Evolutionary conservation across 2,888 invertebrate species (phyloP).

Genomic region (Rhorus exstirpatorius): DNA sequence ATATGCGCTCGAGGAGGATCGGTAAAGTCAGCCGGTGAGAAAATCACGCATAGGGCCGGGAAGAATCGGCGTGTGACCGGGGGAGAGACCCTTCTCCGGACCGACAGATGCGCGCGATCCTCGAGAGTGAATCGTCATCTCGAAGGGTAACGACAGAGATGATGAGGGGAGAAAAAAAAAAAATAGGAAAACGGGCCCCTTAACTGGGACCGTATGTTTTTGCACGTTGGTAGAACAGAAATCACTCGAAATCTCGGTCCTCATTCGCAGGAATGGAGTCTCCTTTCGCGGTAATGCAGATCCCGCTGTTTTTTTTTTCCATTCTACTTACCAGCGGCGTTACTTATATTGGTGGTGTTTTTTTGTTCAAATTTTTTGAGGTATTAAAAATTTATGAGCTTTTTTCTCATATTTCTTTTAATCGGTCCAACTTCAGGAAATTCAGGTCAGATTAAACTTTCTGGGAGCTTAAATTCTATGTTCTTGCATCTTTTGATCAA

Average conservation of each 20-base stretch:
- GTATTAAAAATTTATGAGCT: not conserved
- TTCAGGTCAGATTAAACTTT: not conserved
- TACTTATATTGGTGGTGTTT: not conserved
- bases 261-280: conserved; percentile 2
- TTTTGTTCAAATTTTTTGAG: not conserved
- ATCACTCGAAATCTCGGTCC: conserved; percentile 14
- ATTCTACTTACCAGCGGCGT: not conserved
- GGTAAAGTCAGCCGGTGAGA: conserved; percentile 56
- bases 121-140: conserved; percentile 39
- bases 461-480: no score
- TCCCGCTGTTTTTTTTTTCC: conserved; percentile 17
- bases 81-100: conserved; percentile 57
- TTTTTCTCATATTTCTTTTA: no score
- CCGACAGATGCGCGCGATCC: conserved; percentile 61
- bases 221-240: conserved; percentile 58
- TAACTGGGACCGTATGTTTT: conserved; percentile 28
- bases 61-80: conserved; percentile 30
- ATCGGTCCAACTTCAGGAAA: no score
- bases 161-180: conserved; percentile 32
- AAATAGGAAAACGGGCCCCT: not conserved
- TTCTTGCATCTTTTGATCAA: no score
- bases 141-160: conserved; percentile 31
- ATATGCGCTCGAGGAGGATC: conserved; percentile 25
- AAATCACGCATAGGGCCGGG: conserved; percentile 24
- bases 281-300: conserved; percentile 53